A percentile compares a stretch with the other conserved stretches of the same genome.
Evolutionary conservation across 2,888 invertebrate species (phyloP).

Genomic region (Galerucella nymphaeae): DNA sequence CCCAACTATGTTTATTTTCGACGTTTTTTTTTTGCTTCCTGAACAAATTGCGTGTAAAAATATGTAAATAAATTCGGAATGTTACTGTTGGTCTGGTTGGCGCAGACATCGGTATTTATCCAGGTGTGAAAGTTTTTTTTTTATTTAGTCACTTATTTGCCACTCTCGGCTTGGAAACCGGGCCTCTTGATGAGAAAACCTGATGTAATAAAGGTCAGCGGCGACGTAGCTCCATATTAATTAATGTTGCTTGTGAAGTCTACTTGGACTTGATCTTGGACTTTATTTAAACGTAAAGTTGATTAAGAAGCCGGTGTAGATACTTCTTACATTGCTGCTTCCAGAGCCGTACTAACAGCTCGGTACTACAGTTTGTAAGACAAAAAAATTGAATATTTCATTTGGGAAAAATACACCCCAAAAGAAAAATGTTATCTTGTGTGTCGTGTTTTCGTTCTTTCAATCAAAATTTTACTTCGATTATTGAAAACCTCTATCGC

Average conservation of each 20-base stretch:
- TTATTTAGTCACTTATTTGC: constrained; percentile 21
- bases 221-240: constrained; percentile 36
- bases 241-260: constrained; percentile 30
- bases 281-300: constrained; percentile 39
- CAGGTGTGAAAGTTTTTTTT: constrained; percentile 32
- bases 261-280: constrained; percentile 47
- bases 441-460: too few species aligned
- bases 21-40: constrained; percentile 1
- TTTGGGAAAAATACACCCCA: background rate
- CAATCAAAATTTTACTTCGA: too few species aligned
- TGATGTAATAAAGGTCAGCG: constrained; percentile 39
- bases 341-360: background rate
- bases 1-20: constrained; percentile 1
- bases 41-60: constrained; percentile 22
- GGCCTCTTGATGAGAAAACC: constrained; percentile 32
- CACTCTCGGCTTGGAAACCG: constrained; percentile 21
- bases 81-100: constrained; percentile 20
- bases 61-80: constrained; percentile 20
- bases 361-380: background rate
- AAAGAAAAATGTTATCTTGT: too few species aligned
- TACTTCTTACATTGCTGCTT: constrained; percentile 13
- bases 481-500: too few species aligned
- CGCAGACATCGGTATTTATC: constrained; percentile 33
- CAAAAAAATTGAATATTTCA: background rate
- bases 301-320: constrained; percentile 36